Evolutionary conservation across 2,888 invertebrate species (phyloP), one percentile per base, ranked within the genome.

Genomic region (Ametastegia equiseti): DNA sequence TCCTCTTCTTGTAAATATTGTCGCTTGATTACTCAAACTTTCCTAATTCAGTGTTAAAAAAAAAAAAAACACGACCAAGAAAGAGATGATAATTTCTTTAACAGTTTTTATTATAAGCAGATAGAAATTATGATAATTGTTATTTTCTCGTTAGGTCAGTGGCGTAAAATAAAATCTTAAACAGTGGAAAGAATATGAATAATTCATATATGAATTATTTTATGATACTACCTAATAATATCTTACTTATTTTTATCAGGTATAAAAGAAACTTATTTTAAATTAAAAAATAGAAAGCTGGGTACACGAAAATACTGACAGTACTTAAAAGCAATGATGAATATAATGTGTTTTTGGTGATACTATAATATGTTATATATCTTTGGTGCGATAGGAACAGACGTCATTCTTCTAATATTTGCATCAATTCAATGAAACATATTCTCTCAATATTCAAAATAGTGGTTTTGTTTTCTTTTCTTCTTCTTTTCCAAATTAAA

Each of bases 381-480:
- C 78, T 78, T 78, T 78, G 78, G 78, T 60, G 78, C 78, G 78
- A 78, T 78, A 78, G 78, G 78, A 78, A 78, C 78, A 78, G 30
- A 78, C 33, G 39, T 27, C 36, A 42, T 60, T 78, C 9, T 60
- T 60, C 23, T 60, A 78, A 9, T 23, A 78, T 78, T 78, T n/a
- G n/a, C n/a, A n/a, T n/a, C n/a, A 23, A 36, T 60, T 63, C 23
- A n/a, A 60, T 60, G n/a, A n/a, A 50, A 60, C 60, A 60, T 42
- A 57, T 23, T 78, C 65, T 69, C 67, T 50, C 54, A 33, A 42
- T 11, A 60, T 78, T 42, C 9, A 60, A 39, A 19, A 19, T 78
- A 69, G 60, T 42, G 36, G 63, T 82, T 81, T 75, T 60, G 81
- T 36, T 42, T n/a, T n/a, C n/a, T n/a, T n/a, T n/a, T n/a, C n/a